Base-by-base conservation (phyloP, 2,797 vertebrate species). In the Falco biarmicus region DNA sequence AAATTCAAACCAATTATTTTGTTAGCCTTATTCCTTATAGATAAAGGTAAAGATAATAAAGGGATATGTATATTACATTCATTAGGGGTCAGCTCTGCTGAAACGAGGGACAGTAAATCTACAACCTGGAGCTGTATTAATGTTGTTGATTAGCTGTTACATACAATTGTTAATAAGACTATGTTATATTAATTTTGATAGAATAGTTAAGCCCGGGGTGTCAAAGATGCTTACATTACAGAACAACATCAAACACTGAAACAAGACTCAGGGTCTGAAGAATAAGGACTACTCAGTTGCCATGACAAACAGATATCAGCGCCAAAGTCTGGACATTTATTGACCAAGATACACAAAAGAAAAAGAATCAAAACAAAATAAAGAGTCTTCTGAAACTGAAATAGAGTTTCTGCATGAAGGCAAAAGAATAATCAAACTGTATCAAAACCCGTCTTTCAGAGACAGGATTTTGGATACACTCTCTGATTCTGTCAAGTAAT, bases 311-410 rank as follows among this genome's bases (percentile, higher is more conserved):
- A 88, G 25, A 95, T 95, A 86, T 84, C 65, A 15, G 31, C 94
- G 76, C 43, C 84, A 66, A 92, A 85, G 83, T 91, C 85, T 78
- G 83, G 79, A 73, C 84, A 81, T 90, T 78, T 95, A 96, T 91
- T 96, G 93, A 95, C 73, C 93, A 60, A 91, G 61, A 54, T 78
- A 90, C 69, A 95, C 85, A 96, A 95, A 95, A 79, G 59, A 9
- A 84, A 93, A 94, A 90, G 69, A 93, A 96, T 91, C 53, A 91
- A 87, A 97, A 94, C 79, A 96, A 96, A 96, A 92, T 79, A 86
- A 86, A 95, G 57, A 61, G 61, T 60, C 41, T 86, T 94, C 87
- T 96, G 87, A 96, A 96, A 88, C 89, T 88, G 69, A 95, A 96
- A 95, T 82, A 86, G 76, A 94, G 59, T 91, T 96, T 95, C 91